phyloP scores from a whole-genome alignment of 2,797 vertebrate species.

The Sphenopsis melanotis region DNA sequence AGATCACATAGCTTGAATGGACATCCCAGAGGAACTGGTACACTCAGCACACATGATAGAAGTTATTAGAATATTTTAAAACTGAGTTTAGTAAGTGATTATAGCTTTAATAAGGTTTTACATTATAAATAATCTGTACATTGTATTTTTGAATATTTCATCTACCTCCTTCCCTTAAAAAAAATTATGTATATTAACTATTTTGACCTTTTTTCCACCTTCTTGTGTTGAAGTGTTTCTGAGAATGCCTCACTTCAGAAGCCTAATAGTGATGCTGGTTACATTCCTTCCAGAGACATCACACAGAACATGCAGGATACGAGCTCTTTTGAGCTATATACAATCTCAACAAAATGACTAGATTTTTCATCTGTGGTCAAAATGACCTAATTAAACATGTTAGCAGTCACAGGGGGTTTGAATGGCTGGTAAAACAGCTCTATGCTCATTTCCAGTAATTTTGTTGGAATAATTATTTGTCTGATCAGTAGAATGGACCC shows the following conservation, averaged over 20 bases:
- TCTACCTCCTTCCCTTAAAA: neutral
- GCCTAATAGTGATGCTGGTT: neutral
- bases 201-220: neutral
- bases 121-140: neutral
- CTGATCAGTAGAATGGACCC: neutral
- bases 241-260: neutral
- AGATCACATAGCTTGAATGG: neutral
- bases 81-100: neutral
- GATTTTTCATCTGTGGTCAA: neutral
- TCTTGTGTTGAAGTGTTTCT: neutral
- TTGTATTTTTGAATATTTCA: neutral
- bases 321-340: neutral
- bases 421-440: neutral
- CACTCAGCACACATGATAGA: neutral
- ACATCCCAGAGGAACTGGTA: neutral
- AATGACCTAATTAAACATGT: neutral
- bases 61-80: neutral
- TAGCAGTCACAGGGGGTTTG: neutral
- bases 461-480: neutral
- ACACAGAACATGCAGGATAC: neutral
- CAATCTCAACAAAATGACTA: neutral
- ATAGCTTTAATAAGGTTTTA: neutral
- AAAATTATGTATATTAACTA: neutral
- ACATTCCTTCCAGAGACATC: neutral
- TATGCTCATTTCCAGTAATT: neutral